A percentile compares a stretch with the other conserved stretches of the same genome.
Evolutionary conservation across 2,113 vertebrate genomes (phyloP).

Genomic region (Hydrolagus affinis): DNA sequence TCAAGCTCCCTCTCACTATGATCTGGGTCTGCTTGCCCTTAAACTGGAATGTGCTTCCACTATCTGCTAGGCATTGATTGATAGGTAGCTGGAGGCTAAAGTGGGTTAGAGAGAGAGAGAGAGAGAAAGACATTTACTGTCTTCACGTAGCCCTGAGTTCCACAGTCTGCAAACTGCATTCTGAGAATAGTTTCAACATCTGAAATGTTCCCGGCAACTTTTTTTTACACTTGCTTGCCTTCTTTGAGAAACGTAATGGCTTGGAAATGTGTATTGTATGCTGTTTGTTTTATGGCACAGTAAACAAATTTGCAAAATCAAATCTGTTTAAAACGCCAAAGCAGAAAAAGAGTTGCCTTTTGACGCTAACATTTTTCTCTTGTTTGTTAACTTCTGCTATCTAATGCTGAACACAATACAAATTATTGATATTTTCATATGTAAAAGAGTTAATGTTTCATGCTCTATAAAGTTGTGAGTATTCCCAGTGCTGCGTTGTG

Average conservation of each 20-base stretch:
- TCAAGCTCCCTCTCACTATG: not conserved
- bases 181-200: not conserved
- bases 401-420: not conserved
- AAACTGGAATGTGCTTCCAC: conserved; percentile 7
- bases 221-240: not conserved
- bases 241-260: not conserved
- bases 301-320: not conserved
- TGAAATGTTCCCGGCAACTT: not conserved
- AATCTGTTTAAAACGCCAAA: not conserved
- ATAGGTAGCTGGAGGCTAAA: not conserved
- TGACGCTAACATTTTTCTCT: not conserved
- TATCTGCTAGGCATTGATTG: not conserved
- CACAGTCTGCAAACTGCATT: not conserved
- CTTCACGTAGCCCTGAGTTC: not conserved
- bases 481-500: no score
- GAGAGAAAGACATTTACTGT: conserved; percentile 3
- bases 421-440: not conserved
- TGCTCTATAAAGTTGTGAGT: no score
- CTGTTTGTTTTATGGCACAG: not conserved
- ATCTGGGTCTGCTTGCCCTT: not conserved
- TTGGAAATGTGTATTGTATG: not conserved
- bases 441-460: not conserved
- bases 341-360: not conserved
- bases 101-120: not conserved
- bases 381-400: not conserved